Percentiles rank a stretch among this genome's conserved stretches.
Evolutionary conservation across 2,888 invertebrate genomes (phyloP).

Genomic region (Linnaemya vulpina): DNA sequence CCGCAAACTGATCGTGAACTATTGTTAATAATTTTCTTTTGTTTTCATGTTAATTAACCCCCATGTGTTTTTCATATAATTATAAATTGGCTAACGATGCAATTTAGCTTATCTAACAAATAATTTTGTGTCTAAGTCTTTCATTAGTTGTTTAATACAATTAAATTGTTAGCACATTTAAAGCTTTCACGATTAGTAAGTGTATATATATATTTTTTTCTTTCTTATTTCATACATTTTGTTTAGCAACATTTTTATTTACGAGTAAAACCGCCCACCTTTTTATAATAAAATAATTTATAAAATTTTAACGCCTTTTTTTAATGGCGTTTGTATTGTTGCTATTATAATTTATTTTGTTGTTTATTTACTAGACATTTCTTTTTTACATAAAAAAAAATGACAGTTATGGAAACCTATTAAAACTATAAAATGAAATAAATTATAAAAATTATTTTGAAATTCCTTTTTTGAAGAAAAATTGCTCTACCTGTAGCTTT

Average conservation of each 20-base stretch:
- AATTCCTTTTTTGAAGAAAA: too few relatives aligned
- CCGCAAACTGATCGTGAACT: too few relatives aligned
- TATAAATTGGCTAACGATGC: neutral
- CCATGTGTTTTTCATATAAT: neutral
- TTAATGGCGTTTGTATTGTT: neutral
- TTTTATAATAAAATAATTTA: constrained; percentile 19
- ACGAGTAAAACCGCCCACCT: constrained; percentile 20
- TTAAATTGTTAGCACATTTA: constrained; percentile 5
- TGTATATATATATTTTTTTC: constrained; percentile 14
- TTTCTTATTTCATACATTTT: constrained; percentile 4
- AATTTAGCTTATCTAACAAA: neutral
- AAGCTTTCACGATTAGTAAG: constrained; percentile 4
- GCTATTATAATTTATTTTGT: neutral
- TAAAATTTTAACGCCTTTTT: constrained; percentile 13
- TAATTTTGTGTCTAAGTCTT: constrained; percentile 13
- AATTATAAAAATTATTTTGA: too few relatives aligned
- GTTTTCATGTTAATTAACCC: neutral
- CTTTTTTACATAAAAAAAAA: neutral
- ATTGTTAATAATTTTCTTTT: neutral
- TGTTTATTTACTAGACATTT: neutral
- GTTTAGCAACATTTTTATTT: constrained; percentile 25
- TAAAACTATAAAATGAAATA: neutral
- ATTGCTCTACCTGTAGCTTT: too few relatives aligned
- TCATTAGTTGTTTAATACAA: constrained; percentile 31
- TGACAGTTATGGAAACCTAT: neutral